Percentiles rank a stretch among this genome's conserved stretches.
Evolutionary conservation across 2,797 vertebrate genomes (phyloP).

Genomic region (Tarsius wallacei): DNA sequence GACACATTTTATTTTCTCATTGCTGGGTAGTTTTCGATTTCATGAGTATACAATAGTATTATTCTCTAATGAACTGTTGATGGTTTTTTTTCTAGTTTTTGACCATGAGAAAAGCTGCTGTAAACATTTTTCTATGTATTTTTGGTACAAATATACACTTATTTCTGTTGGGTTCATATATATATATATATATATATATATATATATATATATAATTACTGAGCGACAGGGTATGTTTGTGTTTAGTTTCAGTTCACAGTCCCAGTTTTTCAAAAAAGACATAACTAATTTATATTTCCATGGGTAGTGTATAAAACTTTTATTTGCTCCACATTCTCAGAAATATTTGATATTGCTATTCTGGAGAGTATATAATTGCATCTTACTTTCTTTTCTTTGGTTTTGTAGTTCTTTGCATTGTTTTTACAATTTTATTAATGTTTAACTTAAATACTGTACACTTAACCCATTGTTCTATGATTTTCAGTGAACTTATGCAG

Average conservation of each 20-base stretch:
- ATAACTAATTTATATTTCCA: neutral
- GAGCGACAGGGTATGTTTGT: neutral
- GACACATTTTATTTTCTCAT: neutral
- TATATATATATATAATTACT: neutral
- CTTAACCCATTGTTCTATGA: neutral
- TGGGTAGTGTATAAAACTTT: neutral
- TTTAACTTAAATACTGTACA: neutral
- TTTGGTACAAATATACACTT: neutral
- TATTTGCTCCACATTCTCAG: neutral
- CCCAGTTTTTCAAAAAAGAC: neutral
- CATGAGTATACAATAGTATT: neutral
- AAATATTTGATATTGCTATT: neutral
- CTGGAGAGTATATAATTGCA: neutral
- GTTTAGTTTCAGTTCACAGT: neutral
- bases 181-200: too few species aligned
- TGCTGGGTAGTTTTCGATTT: neutral
- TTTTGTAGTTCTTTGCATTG: neutral
- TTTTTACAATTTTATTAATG: neutral
- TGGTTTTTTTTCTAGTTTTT: neutral
- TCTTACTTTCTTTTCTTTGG: neutral
- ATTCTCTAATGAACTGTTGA: neutral
- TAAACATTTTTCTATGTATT: neutral
- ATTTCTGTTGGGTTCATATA: too few species aligned
- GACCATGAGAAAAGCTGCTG: neutral
- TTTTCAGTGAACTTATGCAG: neutral